A percentile compares a stretch with the other conserved stretches of the same genome.
Evolutionary conservation across 2,797 vertebrate genomes (phyloP).

Genomic region (Takifugu rubripes): DNA sequence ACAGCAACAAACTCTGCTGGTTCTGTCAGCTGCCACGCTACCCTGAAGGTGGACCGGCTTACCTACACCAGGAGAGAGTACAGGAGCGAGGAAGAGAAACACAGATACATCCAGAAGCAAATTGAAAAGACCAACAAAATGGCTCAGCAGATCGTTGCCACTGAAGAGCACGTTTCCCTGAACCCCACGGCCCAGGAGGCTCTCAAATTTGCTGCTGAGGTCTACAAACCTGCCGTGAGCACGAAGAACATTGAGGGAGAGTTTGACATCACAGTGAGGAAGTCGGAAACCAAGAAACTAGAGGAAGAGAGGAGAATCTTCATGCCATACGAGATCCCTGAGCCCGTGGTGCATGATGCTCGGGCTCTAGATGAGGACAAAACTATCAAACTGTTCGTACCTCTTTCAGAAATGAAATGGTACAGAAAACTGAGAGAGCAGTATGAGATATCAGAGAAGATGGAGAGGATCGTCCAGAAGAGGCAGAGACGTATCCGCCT

Average conservation of each 20-base stretch:
- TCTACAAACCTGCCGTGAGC: conserved; percentile 96
- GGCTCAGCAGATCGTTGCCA: conserved; percentile 88
- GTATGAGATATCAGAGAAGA: conserved; percentile 88
- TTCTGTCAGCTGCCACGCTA: conserved; percentile 90
- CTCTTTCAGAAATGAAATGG: conserved; percentile 99
- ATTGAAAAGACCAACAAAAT: conserved; percentile 96
- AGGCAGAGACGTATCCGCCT: conserved; percentile 96
- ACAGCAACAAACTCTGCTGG: conserved; percentile 93
- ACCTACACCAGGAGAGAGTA: conserved; percentile 92
- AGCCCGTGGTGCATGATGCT: conserved; percentile 80
- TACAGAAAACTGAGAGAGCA: conserved; percentile 93
- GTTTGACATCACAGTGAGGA: conserved; percentile 83
- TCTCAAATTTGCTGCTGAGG: conserved; percentile 89
- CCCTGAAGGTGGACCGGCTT: conserved; percentile 89
- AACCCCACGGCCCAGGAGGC: conserved; percentile 94
- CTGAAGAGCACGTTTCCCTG: conserved; percentile 80
- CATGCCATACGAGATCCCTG: conserved; percentile 96
- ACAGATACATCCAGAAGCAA: conserved; percentile 85
- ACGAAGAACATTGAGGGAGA: conserved; percentile 95
- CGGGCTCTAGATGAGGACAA: conserved; percentile 86
- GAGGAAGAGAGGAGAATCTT: conserved; percentile 86
- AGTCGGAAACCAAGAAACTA: conserved; percentile 83
- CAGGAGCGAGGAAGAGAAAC: conserved; percentile 86
- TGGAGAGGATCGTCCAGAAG: conserved; percentile 88
- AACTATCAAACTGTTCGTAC: conserved; percentile 89